These are phyloP conservation scores for Plotosus lineatus DNA, from an alignment of 2,113 vertebrate species.

Conservation along the genomic window DNA sequence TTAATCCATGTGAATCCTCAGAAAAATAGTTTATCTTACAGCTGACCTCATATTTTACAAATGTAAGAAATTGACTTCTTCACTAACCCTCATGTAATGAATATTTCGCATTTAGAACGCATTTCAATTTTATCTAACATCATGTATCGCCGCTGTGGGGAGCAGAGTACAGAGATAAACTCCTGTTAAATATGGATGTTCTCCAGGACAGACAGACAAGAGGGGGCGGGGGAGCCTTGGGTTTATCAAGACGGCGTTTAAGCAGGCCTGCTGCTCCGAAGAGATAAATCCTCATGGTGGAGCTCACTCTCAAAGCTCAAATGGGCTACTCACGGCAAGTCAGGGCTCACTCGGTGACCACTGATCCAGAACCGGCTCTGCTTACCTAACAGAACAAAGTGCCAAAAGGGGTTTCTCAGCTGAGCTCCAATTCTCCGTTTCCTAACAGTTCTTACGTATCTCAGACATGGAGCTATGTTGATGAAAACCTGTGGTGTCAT, in stretches of 20 bases:
- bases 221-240: constrained; percentile 13
- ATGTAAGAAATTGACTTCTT: constrained; percentile 14
- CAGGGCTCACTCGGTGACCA: background rate
- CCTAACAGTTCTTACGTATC: background rate
- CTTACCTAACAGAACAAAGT: constrained; percentile 13
- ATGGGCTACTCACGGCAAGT: constrained; percentile 24
- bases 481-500: background rate
- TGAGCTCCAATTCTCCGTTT: background rate
- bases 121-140: constrained; percentile 37
- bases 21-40: background rate
- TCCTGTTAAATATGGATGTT: constrained; percentile 50
- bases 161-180: constrained; percentile 32
- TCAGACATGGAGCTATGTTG: background rate
- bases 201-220: constrained; percentile 24
- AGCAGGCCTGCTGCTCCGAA: constrained; percentile 45
- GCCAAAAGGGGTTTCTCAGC: background rate
- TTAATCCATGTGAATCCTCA: background rate
- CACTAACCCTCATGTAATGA: background rate
- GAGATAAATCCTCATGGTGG: constrained; percentile 42
- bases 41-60: constrained; percentile 23
- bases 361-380: background rate
- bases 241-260: constrained; percentile 41
- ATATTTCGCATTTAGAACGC: constrained; percentile 33
- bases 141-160: constrained; percentile 36
- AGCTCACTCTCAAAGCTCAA: constrained; percentile 35